A percentile compares a stretch with the other conserved stretches of the same genome.
phyloP scores from a whole-genome alignment of 2,888 invertebrate species.

The Xiphydria camelus region DNA sequence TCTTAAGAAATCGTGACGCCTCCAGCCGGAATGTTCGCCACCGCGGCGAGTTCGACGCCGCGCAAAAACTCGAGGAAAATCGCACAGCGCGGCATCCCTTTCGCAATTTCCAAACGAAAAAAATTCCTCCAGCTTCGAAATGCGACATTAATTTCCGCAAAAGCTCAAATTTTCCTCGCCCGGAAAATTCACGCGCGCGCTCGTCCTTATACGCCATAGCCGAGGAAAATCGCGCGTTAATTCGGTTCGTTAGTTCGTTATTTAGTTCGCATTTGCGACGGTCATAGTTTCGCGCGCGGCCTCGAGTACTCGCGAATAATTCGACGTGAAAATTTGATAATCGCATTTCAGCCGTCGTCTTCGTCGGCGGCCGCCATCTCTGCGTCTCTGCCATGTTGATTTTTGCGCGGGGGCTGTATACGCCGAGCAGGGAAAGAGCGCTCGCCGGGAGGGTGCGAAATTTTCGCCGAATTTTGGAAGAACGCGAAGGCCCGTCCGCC shows the following conservation, averaged over 20 bases:
- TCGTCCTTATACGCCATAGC: too few relatives aligned
- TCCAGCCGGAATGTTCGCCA: too few relatives aligned
- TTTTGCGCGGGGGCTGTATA: conserved; percentile 35
- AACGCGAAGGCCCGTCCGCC: neutral
- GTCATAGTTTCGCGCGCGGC: conserved; percentile 28
- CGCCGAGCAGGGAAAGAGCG: conserved; percentile 8
- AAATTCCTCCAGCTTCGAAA: too few relatives aligned
- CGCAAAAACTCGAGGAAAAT: too few relatives aligned
- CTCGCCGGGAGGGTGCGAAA: neutral
- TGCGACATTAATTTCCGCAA: too few relatives aligned
- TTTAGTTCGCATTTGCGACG: conserved; percentile 43
- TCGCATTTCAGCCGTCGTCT: conserved; percentile 32
- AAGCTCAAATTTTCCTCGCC: too few relatives aligned
- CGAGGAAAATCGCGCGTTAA: conserved; percentile 35
- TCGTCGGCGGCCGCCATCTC: conserved; percentile 45
- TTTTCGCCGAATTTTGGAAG: too few relatives aligned
- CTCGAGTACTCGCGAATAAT: conserved; percentile 36
- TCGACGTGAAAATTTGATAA: conserved; percentile 54
- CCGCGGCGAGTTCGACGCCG: too few relatives aligned
- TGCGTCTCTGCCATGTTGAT: conserved; percentile 52
- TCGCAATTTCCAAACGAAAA: too few relatives aligned
- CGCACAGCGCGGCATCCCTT: too few relatives aligned
- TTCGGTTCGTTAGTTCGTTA: conserved; percentile 54
- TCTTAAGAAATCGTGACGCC: too few relatives aligned
- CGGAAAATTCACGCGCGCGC: neutral